Percentiles rank a stretch among this genome's conserved stretches.
phyloP scores from a whole-genome alignment of 1,140 invertebrate species.

The Neodiprion fabricii region DNA sequence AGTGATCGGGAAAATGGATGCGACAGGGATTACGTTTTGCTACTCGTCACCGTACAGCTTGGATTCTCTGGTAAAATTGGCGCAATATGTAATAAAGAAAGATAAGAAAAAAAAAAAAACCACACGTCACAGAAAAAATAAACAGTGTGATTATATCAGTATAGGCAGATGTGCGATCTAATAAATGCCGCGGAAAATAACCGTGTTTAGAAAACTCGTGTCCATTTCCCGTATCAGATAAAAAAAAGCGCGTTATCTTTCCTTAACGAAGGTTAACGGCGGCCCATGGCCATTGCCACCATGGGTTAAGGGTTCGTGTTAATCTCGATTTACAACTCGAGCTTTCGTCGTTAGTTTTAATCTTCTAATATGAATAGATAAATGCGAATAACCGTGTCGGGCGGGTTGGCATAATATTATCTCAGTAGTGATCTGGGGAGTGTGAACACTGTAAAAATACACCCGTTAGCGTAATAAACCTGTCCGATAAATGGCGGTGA shows the following conservation, averaged over 20 bases:
- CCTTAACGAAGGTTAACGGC: neutral
- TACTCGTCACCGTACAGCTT: neutral
- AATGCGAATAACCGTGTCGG: neutral
- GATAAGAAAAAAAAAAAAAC: too few relatives aligned
- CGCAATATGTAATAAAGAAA: too few relatives aligned
- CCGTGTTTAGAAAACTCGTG: neutral
- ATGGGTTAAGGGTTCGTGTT: neutral
- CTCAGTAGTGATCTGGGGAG: neutral
- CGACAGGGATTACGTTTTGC: neutral
- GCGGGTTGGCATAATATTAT: neutral
- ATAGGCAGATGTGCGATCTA: too few relatives aligned
- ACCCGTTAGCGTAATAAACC: neutral
- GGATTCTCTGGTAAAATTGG: neutral
- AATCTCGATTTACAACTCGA: neutral
- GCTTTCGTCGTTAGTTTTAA: neutral
- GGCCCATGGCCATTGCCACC: neutral
- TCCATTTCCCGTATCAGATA: neutral
- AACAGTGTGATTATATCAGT: too few relatives aligned
- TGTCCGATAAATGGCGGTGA: neutral
- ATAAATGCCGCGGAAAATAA: too few relatives aligned
- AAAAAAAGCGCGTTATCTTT: conserved; percentile 2
- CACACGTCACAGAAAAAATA: too few relatives aligned
- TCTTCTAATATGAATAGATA: conserved; percentile 3
- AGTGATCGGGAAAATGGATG: neutral
- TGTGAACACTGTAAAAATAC: too few relatives aligned